Evolutionary conservation across 2,797 vertebrate genomes (phyloP).

Genomic region (Sebastes ruberrimus): DNA sequence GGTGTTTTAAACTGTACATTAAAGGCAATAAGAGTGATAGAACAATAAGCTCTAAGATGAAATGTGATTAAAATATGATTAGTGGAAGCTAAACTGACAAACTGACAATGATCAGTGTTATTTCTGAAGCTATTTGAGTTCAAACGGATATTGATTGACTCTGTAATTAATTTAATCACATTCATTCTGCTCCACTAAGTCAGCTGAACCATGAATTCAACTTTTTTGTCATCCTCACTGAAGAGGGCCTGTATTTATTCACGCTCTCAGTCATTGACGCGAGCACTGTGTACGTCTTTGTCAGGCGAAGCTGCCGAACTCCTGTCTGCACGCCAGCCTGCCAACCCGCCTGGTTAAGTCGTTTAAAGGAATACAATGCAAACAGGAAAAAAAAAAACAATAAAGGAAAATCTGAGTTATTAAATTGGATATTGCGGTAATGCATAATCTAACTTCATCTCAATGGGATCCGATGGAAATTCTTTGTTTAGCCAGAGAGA

Average conservation of each 20-base stretch:
- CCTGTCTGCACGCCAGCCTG: constrained; percentile 53
- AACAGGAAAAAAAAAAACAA: constrained; percentile 79
- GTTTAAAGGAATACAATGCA: constrained; percentile 81
- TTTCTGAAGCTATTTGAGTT: constrained; percentile 72
- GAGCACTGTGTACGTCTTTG: constrained; percentile 77
- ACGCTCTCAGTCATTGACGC: constrained; percentile 57
- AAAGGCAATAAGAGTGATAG: constrained; percentile 34
- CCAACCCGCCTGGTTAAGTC: constrained; percentile 68
- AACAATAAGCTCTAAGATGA: constrained; percentile 51
- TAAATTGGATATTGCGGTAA: constrained; percentile 86
- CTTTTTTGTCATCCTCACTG: constrained; percentile 70
- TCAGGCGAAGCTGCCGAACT: constrained; percentile 65
- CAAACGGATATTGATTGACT: constrained; percentile 68
- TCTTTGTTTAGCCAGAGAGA: constrained; percentile 83
- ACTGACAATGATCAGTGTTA: constrained; percentile 70
- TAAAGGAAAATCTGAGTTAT: constrained; percentile 84
- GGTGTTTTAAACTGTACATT: constrained; percentile 24
- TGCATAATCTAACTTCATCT: constrained; percentile 84
- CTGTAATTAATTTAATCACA: constrained; percentile 82
- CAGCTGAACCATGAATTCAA: constrained; percentile 75
- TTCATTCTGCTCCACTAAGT: constrained; percentile 75
- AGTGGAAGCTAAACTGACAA: constrained; percentile 73
- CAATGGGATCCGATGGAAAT: constrained; percentile 79
- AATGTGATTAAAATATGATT: constrained; percentile 63
- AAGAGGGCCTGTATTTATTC: constrained; percentile 74